Evolutionary conservation across 1,140 invertebrate species (phyloP), one percentile per base, ranked within the genome.

Genomic region (Drosophila parabipectinata): DNA sequence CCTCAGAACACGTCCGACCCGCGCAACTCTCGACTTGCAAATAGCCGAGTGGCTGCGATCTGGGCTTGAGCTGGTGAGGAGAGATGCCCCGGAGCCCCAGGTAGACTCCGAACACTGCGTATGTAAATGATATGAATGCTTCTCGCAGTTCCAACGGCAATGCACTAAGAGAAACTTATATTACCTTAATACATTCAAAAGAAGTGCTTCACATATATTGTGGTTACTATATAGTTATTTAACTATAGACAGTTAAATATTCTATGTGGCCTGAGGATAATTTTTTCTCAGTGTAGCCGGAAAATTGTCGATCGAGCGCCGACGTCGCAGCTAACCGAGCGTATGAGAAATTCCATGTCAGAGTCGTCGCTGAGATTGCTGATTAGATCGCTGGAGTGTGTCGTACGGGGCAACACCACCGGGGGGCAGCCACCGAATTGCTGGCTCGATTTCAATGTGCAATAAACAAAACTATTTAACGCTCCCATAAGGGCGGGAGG

Each of bases 391-490:
- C 61, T 84, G 54, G 61, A 77, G 45, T 64, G 72, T 79, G 74
- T 56, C 75, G 54, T 59, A 54, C 30, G 39, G 34, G 34, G 34
- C 34, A 37, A n/a, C 32, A 1, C 32, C 32, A 4, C 10, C 34
- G 34, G 32, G 52, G 24, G 60, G 62, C 47, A 37, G 52, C 68
- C 63, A 62, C 68, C 54, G 69, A 81, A 81, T 74, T 81, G 73
- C 54, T 72, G 78, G 72, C 55, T 82, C 50, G 60, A 61, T 71
- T 63, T 63, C 79, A 69, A 69, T 81, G 73, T 83, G 79, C 79
- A 83, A 79, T 84, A 77, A 84, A 79, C 80, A 85, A 88, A 83
- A 73, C 76, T 72, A 88, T 88, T 88, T 71, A 82, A 76, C 83
- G 83, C 82, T 68, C 45, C 60, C 45, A 48, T 10, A 52, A 50